Evolutionary conservation across 2,797 vertebrate genomes (phyloP), one percentile per base, ranked within the genome.

Genomic region (Aldrovandia affinis): DNA sequence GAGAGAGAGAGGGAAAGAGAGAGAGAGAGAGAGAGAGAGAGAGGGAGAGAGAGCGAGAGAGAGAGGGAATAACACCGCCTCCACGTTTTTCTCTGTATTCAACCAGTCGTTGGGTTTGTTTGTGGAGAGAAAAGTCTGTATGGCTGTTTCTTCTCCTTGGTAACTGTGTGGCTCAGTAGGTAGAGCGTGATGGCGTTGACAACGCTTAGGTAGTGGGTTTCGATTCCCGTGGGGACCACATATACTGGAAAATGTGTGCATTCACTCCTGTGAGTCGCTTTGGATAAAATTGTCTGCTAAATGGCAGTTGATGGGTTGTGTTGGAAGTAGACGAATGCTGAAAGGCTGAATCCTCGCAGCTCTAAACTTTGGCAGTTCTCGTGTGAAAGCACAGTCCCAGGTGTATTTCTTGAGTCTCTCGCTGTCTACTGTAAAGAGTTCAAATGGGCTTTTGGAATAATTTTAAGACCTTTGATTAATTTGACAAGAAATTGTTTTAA

Each of bases 331-430:
- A 14, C 33, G 28, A 65, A 65, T 33, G 63, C 20, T 30, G 8
- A 6, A 28, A 39, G 68, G 42, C 5, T 8, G 68, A 20, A 70
- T 70, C 5, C 7, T 77, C 47, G 22, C 47, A 9, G 20, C 70
- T 42, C 42, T 70, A 75, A 75, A 75, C 36, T 75, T 75, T 75
- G 70, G 5, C 22, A 39, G 36, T 75, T 75, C 70, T 42, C 70
- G 28, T 75, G 36, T 75, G 39, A 42, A 75, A 25, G 36, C 18
- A 39, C 42, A 10, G 25, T 18, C 42, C 36, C 70, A 42, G 70
- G 12, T 57, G 20, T 15, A 75, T 14, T 33, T 30, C 36, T 70
- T 12, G 65, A 70, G 5, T 42, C 25, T 47, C 42, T 77, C 42
- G n/a, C 47, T n/a, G 47, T 47, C 42, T n/a, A 2, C 18, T 47